Conservation (phyloP, 2,888 invertebrate genomes). For the Ptilodon capucinus region DNA sequence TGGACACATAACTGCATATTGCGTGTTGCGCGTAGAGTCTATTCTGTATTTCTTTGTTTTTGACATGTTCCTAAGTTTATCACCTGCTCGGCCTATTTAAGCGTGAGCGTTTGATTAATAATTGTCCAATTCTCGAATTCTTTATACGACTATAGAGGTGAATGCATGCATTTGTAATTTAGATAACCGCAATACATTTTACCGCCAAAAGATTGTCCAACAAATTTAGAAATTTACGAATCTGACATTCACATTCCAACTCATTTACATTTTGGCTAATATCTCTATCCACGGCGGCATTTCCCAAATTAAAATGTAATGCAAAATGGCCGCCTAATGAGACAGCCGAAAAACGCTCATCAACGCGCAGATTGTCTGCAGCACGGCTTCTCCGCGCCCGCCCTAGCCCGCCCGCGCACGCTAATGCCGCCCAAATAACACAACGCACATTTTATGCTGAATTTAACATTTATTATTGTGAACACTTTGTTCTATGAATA, state of each 20-base stretch:
- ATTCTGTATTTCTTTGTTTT: not conserved
- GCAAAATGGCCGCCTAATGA: not conserved
- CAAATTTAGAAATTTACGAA: not conserved
- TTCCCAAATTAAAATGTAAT: conserved; percentile 1
- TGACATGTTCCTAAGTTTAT: not conserved
- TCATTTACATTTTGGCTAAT: not conserved
- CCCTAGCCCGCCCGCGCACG: not conserved
- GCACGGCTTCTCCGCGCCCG: not conserved
- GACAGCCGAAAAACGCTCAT: not conserved
- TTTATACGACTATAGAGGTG: not conserved
- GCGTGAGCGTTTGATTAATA: no score
- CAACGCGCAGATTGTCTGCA: not conserved
- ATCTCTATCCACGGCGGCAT: not conserved
- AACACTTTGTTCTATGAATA: not conserved
- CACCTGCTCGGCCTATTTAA: no score
- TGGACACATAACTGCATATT: no score
- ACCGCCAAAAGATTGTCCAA: not conserved
- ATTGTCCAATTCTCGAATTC: not conserved
- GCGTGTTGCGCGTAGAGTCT: no score
- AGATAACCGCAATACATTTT: not conserved
- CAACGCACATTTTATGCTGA: not conserved
- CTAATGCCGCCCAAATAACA: not conserved
- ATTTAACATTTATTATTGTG: not conserved
- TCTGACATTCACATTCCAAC: not conserved
- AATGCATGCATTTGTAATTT: no score